phyloP scores from a whole-genome alignment of 2,888 invertebrate genomes.

The Eupsilia transversa region DNA sequence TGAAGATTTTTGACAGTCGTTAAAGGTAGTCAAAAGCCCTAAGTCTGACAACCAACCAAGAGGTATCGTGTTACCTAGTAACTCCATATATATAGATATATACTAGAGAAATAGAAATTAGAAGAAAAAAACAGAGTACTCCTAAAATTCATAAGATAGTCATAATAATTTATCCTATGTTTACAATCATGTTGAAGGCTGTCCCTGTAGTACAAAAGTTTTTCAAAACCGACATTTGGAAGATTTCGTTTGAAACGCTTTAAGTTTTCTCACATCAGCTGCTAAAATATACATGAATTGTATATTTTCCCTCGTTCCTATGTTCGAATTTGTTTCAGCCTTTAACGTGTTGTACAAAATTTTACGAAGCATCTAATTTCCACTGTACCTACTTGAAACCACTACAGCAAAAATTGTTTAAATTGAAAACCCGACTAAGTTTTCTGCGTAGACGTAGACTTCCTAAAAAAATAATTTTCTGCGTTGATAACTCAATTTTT shows the following conservation, averaged over 20 bases:
- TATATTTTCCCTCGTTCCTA: background rate
- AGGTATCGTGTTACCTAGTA: too few relatives aligned
- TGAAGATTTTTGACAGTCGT: too few relatives aligned
- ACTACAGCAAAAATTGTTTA: slow-evolving; percentile 12
- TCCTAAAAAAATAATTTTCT: background rate
- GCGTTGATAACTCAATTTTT: background rate
- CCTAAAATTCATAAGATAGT: background rate
- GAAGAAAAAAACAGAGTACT: background rate
- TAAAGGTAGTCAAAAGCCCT: too few relatives aligned
- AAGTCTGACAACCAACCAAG: too few relatives aligned
- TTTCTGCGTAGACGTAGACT: background rate
- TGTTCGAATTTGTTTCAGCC: slow-evolving; percentile 1
- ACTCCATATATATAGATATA: too few relatives aligned
- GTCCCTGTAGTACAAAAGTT: background rate
- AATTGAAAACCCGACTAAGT: background rate
- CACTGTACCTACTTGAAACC: background rate
- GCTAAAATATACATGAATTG: slow-evolving; percentile 9
- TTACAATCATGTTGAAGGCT: background rate
- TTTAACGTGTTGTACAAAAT: slow-evolving; percentile 14
- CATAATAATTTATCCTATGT: background rate
- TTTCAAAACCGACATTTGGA: background rate
- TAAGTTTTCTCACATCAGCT: background rate
- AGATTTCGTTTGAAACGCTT: background rate
- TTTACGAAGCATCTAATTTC: slow-evolving; percentile 16
- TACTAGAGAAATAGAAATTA: background rate